phyloP scores from a whole-genome alignment of 2,797 vertebrate species.

The Enteromius fasciolatus region DNA sequence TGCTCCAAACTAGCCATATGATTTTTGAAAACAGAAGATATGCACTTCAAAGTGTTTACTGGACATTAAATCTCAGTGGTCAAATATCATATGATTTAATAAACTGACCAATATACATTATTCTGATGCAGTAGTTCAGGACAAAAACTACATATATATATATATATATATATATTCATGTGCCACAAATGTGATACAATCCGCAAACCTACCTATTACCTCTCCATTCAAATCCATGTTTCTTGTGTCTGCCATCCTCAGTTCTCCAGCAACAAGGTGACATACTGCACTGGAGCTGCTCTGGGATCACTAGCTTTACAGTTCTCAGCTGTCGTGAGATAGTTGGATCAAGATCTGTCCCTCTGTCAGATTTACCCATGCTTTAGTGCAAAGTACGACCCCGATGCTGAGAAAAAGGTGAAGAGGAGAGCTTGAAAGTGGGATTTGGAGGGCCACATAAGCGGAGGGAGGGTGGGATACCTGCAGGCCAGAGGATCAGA shows the following conservation, averaged over 20 bases:
- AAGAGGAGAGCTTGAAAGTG: constrained; percentile 75
- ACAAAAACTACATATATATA: not conserved
- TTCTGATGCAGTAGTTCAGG: not conserved
- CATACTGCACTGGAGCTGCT: constrained; percentile 38
- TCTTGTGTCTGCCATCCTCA: not conserved
- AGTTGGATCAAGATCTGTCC: constrained; percentile 61
- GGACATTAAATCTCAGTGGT: not conserved
- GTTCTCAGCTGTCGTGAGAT: constrained; percentile 64
- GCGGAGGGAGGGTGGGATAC: constrained; percentile 71
- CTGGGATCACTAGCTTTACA: constrained; percentile 52
- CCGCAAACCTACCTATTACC: not conserved
- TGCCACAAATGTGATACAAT: not conserved
- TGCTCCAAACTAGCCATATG: not conserved
- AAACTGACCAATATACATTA: not conserved
- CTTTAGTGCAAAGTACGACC: constrained; percentile 68
- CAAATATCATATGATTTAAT: not conserved
- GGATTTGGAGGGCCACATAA: constrained; percentile 77
- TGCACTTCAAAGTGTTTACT: not conserved
- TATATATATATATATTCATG: not conserved
- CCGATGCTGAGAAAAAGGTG: constrained; percentile 53
- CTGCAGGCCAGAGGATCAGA: constrained; percentile 78
- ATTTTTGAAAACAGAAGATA: not conserved
- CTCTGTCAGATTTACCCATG: constrained; percentile 66
- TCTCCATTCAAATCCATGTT: constrained; percentile 22
- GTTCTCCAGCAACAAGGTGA: constrained; percentile 5